Evolutionary conservation across 2,888 invertebrate genomes (phyloP).

Genomic region (Andricus curvator): DNA sequence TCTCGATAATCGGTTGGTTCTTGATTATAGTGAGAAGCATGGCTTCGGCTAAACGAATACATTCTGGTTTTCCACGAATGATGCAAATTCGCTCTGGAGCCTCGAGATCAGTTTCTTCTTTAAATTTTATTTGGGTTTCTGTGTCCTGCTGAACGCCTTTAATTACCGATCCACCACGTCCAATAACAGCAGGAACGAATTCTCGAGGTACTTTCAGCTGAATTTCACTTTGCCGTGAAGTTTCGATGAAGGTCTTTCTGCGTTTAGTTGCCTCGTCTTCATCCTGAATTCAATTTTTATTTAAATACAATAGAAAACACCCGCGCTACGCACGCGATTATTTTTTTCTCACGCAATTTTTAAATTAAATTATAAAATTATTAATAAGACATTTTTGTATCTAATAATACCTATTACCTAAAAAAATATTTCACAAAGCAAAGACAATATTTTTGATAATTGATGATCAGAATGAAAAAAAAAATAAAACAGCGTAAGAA

Average conservation of each 20-base stretch:
- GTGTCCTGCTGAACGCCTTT: constrained; percentile 87
- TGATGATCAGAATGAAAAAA: too few relatives aligned
- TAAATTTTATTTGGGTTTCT: constrained; percentile 81
- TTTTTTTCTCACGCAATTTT: too few relatives aligned
- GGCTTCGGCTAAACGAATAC: constrained; percentile 86
- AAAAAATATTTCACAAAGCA: too few relatives aligned
- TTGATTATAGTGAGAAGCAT: constrained; percentile 84
- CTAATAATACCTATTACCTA: too few relatives aligned
- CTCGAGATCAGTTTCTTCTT: constrained; percentile 79
- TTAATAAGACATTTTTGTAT: too few relatives aligned
- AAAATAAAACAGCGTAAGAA: too few relatives aligned
- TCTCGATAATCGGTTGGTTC: constrained; percentile 85
- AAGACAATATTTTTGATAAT: too few relatives aligned
- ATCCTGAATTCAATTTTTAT: constrained; percentile 71
- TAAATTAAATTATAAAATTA: too few relatives aligned
- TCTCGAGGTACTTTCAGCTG: constrained; percentile 83
- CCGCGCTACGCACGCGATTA: too few relatives aligned
- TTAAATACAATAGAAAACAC: too few relatives aligned
- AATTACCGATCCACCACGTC: constrained; percentile 88
- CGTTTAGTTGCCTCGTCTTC: constrained; percentile 71
- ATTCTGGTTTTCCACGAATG: constrained; percentile 85
- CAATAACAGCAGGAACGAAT: constrained; percentile 84
- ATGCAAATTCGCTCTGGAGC: constrained; percentile 83
- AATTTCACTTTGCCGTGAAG: constrained; percentile 78
- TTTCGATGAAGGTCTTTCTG: constrained; percentile 53